phyloP scores from a whole-genome alignment of 2,797 vertebrate species.

The Pantherophis vulpinus region DNA sequence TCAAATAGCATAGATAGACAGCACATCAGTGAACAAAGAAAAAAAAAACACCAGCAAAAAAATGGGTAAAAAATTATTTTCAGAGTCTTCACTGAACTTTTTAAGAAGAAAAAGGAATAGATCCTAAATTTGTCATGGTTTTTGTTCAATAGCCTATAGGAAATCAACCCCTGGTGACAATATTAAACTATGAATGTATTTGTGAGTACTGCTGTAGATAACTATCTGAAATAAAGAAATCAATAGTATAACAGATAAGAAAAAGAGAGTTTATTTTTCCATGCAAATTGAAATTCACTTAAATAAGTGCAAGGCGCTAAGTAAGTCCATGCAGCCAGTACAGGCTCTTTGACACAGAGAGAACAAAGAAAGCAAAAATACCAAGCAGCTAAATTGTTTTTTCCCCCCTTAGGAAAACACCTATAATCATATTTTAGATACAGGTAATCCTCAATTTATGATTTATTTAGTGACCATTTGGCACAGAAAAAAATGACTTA shows the following conservation, averaged over 20 bases:
- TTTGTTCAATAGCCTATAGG: constrained; percentile 50
- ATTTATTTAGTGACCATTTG: not conserved
- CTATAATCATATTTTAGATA: not conserved
- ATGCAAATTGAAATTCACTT: constrained; percentile 60
- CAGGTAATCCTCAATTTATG: not conserved
- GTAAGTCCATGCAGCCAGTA: constrained; percentile 22
- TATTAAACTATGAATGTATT: constrained; percentile 54
- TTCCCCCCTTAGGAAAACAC: constrained; percentile 14
- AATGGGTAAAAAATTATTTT: constrained; percentile 23
- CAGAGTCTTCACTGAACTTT: constrained; percentile 46
- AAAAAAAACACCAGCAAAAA: constrained; percentile 2
- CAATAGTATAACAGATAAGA: constrained; percentile 58
- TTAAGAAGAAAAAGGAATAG: constrained; percentile 39
- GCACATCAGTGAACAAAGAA: constrained; percentile 20
- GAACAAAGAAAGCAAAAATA: constrained; percentile 40
- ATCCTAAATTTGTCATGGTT: constrained; percentile 45
- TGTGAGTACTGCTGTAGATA: constrained; percentile 52
- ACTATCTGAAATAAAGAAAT: constrained; percentile 61
- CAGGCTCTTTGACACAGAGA: constrained; percentile 26
- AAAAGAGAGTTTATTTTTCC: constrained; percentile 53
- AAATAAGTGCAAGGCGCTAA: constrained; percentile 48
- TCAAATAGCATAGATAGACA: constrained; percentile 28
- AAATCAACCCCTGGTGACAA: constrained; percentile 53
- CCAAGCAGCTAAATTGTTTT: not conserved
- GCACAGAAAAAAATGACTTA: not conserved